phyloP scores from a whole-genome alignment of 2,888 invertebrate species.

The Enoplolaimus lenunculus region DNA sequence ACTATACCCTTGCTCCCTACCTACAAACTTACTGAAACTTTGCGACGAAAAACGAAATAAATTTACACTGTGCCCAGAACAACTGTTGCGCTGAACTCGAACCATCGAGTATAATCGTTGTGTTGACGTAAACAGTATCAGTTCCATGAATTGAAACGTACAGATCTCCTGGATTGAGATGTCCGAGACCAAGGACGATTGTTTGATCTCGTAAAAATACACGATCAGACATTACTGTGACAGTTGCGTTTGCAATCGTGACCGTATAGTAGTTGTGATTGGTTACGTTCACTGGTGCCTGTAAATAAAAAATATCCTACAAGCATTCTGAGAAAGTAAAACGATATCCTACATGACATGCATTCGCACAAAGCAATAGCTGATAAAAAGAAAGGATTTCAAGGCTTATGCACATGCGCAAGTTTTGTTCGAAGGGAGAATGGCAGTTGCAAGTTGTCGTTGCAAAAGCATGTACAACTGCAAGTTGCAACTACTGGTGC shows the following conservation, averaged over 20 bases:
- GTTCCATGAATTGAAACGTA: neutral
- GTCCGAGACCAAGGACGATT: constrained; percentile 25
- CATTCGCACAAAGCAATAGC: no score
- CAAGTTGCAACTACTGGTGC: no score
- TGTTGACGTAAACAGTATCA: neutral
- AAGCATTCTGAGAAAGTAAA: neutral
- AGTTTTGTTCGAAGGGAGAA: no score
- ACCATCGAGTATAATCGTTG: constrained; percentile 3
- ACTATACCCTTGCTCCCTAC: no score
- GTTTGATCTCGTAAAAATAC: constrained; percentile 28
- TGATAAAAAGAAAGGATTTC: no score
- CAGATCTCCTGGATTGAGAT: constrained; percentile 24
- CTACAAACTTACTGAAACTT: neutral
- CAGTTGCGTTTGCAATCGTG: constrained; percentile 31
- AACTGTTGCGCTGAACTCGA: neutral
- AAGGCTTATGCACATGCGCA: no score
- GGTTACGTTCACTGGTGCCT: constrained; percentile 42
- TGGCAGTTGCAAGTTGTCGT: no score
- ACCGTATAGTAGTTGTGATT: constrained; percentile 42
- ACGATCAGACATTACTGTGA: constrained; percentile 33
- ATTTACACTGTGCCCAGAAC: constrained; percentile 1
- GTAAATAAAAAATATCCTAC: constrained; percentile 25
- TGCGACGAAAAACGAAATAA: neutral
- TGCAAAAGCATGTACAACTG: no score
- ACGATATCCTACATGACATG: no score